Base-by-base conservation (phyloP, 1,140 invertebrate genomes). In the Lamellibrachia luymesi region DNA sequence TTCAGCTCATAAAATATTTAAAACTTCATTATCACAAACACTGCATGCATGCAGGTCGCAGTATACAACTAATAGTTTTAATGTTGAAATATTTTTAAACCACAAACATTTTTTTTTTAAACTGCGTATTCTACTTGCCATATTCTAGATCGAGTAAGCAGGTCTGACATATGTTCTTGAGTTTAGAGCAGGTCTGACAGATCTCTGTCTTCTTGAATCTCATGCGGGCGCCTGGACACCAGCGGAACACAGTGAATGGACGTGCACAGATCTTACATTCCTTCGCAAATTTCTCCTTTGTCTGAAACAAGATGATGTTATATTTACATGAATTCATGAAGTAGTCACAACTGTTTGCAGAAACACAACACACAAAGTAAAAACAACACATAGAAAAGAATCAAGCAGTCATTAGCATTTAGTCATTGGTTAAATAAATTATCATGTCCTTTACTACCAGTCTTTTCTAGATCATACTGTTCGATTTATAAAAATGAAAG, bases 91-190 rank as follows among this genome's bases (percentile, higher is more conserved):
- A 22, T 22, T 80, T 10, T 22, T 22, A 80, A 80, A 22, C 25
- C 64, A 80, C 64, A n/a, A 25, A 92, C 13, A 92, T 92, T 17
- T 17, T n/a, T 92, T n/a, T 13, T 49, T 92, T 92, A 17, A 92
- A 17, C 89, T 27, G 17, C 50, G 22, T 17, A 17, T 92, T 17
- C 22, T 51, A 93, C 94, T 94, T 94, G 92, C 99, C 99, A 97
- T 99, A 99, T 96, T 99, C 99, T 91, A 99, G 97, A 97, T 99
- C 99, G 52, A 99, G 96, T 2, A 99, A 97, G 96, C 99, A 99
- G 2, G 99, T 99, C 96, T 99, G 99, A 96, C 99, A 99, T 1
- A 99, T 99, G 97, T 99, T 99, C 95, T 99, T 99, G 25, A 99
- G 95, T 94, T 99, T 98, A 91, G 98, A 98, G 96, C 99, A 99